Base-by-base conservation (phyloP, 2,113 vertebrate genomes). In the Tylochromis polylepis region DNA sequence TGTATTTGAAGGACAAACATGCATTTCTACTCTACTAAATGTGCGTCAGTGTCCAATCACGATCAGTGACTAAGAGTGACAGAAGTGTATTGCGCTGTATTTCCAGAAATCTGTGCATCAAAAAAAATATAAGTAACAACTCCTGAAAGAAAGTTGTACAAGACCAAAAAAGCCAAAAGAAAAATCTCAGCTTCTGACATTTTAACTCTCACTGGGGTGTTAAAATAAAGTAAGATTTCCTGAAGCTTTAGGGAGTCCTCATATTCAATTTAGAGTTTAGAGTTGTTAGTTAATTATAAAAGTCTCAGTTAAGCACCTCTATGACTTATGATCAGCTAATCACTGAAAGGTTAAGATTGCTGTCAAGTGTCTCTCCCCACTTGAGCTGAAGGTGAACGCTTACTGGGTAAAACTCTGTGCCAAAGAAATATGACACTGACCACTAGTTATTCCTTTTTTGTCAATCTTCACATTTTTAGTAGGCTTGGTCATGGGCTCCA, bases 1-100 rank as follows among this genome's bases (percentile, higher is more conserved):
- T 87, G 88, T 93, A 78, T 92, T 93, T 89, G 85, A 93, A 95
- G 93, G 93, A 93, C 91, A 95, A 94, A 94, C 92, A 93, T 83
- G 77, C 94, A 92, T 95, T 94, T 94, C 95, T 88, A 78, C 87
- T 88, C n/a, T 86, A 86, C 91, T 90, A 94, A 95, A 94, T 92
- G 89, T 92, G 80, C 57, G 43, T 92, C 86, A 92, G 65, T 86
- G 87, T 85, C 90, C 94, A 87, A 91, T 92, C 92, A 84, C 85
- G 65, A 24, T 14, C 57, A 78, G 89, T 93, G 88, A 95, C 95
- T 93, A 91, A 92, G 81, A 83, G 51, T 89, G 94, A 93, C 89
- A 94, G 55, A 83, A 85, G 43, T 5, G 5, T 6, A 2, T 31
- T 72, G 55, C 16, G 22, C 38, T 56, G 75, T 89, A 85, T 60